Evolutionary conservation across 2,888 invertebrate species (phyloP), one percentile per base, ranked within the genome.

Genomic region (Stenotaenia linearis): DNA sequence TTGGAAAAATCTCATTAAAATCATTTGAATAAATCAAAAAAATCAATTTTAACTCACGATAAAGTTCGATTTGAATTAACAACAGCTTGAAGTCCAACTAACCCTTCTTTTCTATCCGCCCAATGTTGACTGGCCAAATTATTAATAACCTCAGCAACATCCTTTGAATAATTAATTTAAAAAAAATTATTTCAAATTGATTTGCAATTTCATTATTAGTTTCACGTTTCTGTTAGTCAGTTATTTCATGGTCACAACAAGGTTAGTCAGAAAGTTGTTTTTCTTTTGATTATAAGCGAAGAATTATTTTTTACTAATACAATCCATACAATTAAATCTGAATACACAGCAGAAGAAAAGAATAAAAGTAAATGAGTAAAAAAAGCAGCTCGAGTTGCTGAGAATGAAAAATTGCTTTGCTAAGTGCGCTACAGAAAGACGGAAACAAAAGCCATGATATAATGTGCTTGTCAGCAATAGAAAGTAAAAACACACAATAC

Each of bases 21-120:
- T 76, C 32, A 61, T 18, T 35, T 56, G 32, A 28, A 78, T n/a
- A n/a, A n/a, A 32, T 32, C 32, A 9, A 6, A 32, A 32, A 32
- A 32, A 32, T 32, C 50, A 81, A 9, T 45, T 45, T 45, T 6
- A 77, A 82, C 83, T 82, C 81, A 87, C 86, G 84, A 85, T 79
- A 87, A 83, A 80, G 83, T 82, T 80, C 86, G 81, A 82, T 84
- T 83, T 80, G 84, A 84, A 84, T 90, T 90, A 23, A 95, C 89
- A 85, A 92, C 92, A 81, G 90, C 90, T 86, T 93, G 91, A 10
- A 96, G 86, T 80, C 92, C 92, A 1, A 92, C 89, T 15, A 98
- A 90, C 18, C 98, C 98, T 84, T 98, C 98, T 86, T 97, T 97
- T 80, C 98, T 88, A 85, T 98, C 98, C 45, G 94, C 92, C 96